Evolutionary conservation across 2,888 invertebrate species (phyloP), one percentile per base, ranked within the genome.

Genomic region (Chouioia cunea): DNA sequence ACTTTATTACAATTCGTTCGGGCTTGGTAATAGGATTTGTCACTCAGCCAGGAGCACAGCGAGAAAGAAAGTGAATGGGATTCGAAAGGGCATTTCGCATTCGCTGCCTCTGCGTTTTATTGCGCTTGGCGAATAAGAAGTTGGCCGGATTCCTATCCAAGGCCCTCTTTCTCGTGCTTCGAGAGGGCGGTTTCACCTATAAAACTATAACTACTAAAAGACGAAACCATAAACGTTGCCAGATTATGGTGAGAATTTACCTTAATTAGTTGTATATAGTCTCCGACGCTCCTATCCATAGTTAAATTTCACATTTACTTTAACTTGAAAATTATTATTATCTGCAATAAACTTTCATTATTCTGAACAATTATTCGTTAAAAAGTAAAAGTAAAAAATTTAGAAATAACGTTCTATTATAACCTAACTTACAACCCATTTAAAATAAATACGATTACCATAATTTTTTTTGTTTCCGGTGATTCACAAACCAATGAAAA

Each of bases 101-200:
- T 78, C 75, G 71, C 71, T 62, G 74, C 67, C 75, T 75, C 73
- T 63, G 73, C 75, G 75, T 79, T 79, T 79, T 77, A 77, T 78
- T 77, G 74, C 74, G 67, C 59, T 68, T 15, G 43, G 62, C 54
- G 64, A 57, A 71, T 63, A 73, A 71, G 73, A 67, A 75, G 66
- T 73, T 74, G 73, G 68, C 65, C 59, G 63, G 71, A 71, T 71
- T 73, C 69, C 72, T 70, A 36, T n/a, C n/a, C n/a, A n/a, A n/a
- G n/a, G n/a, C n/a, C 48, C 10, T 47, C 46, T 62, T 63, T 47
- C 52, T 58, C 15, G 16, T 16, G 23, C 23, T 14, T 23, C n/a
- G 50, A 48, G 23, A 69, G 14, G 18, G 64, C n/a, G 53, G 36
- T 2, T 36, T 36, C 50, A 56, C 20, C 70, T 56, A 48, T 63